These are phyloP conservation scores for Piscicola geometra DNA, from an alignment of 2,888 invertebrate genomes.

Conservation along the genomic window DNA sequence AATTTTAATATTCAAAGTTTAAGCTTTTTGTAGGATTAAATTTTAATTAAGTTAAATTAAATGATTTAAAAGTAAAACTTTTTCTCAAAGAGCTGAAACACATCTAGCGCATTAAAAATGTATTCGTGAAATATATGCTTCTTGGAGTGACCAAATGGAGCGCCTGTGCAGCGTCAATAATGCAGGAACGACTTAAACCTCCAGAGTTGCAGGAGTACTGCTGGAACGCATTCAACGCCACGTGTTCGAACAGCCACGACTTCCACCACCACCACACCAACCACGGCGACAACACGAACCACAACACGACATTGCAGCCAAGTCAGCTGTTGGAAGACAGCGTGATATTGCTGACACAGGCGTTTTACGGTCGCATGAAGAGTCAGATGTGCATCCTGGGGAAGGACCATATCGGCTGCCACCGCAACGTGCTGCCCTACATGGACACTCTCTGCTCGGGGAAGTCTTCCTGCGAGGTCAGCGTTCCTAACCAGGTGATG, in stretches of 20 bases:
- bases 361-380: conserved; percentile 40
- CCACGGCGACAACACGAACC: neutral
- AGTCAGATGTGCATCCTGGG: conserved; percentile 37
- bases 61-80: too few relatives aligned
- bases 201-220: conserved; percentile 44
- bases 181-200: neutral
- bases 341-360: conserved; percentile 39
- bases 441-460: conserved; percentile 40
- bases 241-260: conserved; percentile 37
- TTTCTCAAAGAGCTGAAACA: too few relatives aligned
- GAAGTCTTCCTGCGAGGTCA: conserved; percentile 33
- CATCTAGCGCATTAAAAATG: neutral
- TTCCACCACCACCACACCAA: neutral
- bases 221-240: conserved; percentile 40
- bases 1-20: too few relatives aligned
- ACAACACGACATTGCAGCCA: neutral
- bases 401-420: conserved; percentile 39
- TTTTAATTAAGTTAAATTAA: too few relatives aligned
- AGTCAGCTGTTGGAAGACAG: conserved; percentile 21
- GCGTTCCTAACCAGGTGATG: conserved; percentile 37
- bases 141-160: neutral
- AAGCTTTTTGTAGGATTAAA: too few relatives aligned
- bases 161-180: neutral
- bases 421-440: conserved; percentile 38
- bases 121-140: neutral